Evolutionary conservation across 2,888 invertebrate genomes (phyloP).

Genomic region (Chrysolina oricalcia): DNA sequence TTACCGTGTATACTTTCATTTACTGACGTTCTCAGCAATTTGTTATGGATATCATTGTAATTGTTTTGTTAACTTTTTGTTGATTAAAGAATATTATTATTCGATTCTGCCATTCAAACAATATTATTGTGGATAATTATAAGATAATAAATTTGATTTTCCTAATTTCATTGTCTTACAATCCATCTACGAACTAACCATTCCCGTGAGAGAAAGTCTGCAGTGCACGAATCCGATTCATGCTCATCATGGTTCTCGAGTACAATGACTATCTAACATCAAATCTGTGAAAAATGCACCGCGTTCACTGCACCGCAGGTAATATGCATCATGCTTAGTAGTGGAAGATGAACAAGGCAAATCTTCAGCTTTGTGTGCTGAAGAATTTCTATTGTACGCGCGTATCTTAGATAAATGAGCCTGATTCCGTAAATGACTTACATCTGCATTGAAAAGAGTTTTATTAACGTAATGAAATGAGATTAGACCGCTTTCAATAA

Average conservation of each 20-base stretch:
- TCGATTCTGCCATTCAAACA: no score
- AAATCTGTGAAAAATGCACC: slow-evolving; percentile 10
- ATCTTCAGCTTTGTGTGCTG: not conserved
- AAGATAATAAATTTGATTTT: no score
- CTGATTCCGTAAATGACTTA: not conserved
- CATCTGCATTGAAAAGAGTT: not conserved
- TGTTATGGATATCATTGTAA: no score
- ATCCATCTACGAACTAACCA: not conserved
- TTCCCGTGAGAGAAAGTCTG: slow-evolving; percentile 11
- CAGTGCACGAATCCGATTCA: not conserved
- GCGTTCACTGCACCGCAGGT: slow-evolving; percentile 3
- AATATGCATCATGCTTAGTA: not conserved
- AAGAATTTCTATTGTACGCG: slow-evolving; percentile 12
- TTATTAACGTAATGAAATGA: not conserved
- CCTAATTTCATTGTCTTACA: no score
- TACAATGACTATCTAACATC: slow-evolving; percentile 15
- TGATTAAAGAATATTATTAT: no score
- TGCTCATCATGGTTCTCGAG: not conserved
- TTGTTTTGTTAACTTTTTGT: no score
- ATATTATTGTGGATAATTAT: no score
- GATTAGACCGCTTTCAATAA: not conserved
- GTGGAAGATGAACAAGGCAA: not conserved
- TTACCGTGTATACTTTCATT: no score
- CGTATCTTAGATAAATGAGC: slow-evolving; percentile 1
- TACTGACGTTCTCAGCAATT: no score